Conservation (phyloP, 2,888 invertebrate genomes). For the Athalia circularis region DNA sequence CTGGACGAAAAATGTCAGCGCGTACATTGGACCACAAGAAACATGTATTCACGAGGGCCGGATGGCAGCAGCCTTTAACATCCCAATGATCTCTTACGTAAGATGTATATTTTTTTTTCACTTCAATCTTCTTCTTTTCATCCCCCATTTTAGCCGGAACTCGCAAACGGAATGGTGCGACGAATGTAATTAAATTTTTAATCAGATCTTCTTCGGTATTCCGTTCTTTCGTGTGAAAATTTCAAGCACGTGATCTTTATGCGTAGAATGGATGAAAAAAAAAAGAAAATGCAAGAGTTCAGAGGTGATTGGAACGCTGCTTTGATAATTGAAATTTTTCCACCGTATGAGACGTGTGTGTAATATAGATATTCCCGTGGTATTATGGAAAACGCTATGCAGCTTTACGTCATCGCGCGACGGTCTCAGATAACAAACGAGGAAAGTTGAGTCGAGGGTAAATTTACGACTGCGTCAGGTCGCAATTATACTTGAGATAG, state of each 20-base stretch:
- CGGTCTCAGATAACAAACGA: constrained; percentile 16
- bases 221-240: no score
- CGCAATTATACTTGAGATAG: constrained; percentile 30
- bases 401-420: constrained; percentile 9
- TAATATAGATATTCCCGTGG: no score
- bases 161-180: no score
- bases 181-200: no score
- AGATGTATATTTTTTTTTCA: constrained; percentile 75
- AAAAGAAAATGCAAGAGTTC: no score
- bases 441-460: constrained; percentile 27
- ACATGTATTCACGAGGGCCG: constrained; percentile 95
- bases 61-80: constrained; percentile 94
- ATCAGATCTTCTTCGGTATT: no score
- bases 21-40: constrained; percentile 92
- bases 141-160: neutral
- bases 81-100: constrained; percentile 98
- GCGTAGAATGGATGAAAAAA: no score
- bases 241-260: no score
- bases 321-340: no score
- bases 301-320: no score
- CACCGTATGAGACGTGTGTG: no score
- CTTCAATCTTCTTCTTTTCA: neutral
- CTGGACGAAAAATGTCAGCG: constrained; percentile 90
- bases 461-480: constrained; percentile 27
- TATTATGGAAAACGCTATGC: no score